These are phyloP conservation scores for Acanthurus leucopareius DNA, from an alignment of 2,797 vertebrate species.

Conservation along the genomic window DNA sequence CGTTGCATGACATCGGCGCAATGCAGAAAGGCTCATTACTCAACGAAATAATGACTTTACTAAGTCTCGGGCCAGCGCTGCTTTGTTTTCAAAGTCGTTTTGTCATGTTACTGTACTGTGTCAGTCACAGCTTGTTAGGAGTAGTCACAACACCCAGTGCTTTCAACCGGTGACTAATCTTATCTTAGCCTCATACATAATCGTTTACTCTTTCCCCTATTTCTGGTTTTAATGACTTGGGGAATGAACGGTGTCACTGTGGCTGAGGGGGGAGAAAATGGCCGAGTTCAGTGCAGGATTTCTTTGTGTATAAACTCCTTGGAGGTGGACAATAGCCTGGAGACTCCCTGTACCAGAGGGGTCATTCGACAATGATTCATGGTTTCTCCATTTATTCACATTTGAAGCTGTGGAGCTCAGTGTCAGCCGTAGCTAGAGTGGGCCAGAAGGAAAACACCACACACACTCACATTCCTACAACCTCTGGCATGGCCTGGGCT, in stretches of 20 bases:
- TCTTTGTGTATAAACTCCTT: constrained; percentile 32
- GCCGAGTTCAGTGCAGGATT: constrained; percentile 29
- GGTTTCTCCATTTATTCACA: constrained; percentile 73
- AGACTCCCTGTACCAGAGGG: constrained; percentile 59
- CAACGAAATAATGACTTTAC: constrained; percentile 67
- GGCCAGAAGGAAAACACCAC: constrained; percentile 78
- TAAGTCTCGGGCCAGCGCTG: constrained; percentile 51
- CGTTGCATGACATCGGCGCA: constrained; percentile 60
- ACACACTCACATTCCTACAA: constrained; percentile 80
- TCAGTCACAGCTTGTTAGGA: constrained; percentile 75
- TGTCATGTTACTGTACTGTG: constrained; percentile 75
- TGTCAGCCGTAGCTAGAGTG: constrained; percentile 72
- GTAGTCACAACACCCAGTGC: constrained; percentile 62
- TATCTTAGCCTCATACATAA: constrained; percentile 65
- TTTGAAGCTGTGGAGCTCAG: constrained; percentile 67
- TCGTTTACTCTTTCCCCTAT: constrained; percentile 67
- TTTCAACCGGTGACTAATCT: constrained; percentile 70
- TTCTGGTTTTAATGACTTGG: constrained; percentile 65
- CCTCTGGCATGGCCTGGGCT: constrained; percentile 75
- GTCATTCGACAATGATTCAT: constrained; percentile 73
- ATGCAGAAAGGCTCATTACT: constrained; percentile 68
- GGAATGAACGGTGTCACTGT: constrained; percentile 49
- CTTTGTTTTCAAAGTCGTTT: constrained; percentile 64
- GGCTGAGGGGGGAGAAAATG: constrained; percentile 27
- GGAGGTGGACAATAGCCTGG: constrained; percentile 55